Percentiles rank a stretch among this genome's conserved stretches.
Conservation (phyloP, 2,797 vertebrate species). For the Notolepis coatsorum region DNA sequence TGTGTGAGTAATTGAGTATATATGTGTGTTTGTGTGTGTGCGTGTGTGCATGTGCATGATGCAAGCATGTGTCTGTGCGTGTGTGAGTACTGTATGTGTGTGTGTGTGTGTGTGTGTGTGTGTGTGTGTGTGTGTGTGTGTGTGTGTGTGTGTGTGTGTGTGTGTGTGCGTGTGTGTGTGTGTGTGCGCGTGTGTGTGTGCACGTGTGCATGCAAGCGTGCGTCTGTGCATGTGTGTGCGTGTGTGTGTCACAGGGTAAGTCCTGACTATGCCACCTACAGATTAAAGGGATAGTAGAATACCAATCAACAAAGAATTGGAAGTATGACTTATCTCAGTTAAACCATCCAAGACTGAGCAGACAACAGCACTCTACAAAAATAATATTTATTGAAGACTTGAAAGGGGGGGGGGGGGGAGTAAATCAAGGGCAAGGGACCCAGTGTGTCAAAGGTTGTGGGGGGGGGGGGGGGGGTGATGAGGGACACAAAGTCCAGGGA, state of each 20-base stretch:
- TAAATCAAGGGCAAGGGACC: too few relatives aligned
- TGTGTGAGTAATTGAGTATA: too few relatives aligned
- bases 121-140: neutral
- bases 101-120: neutral
- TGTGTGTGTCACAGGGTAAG: too few relatives aligned
- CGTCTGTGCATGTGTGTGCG: neutral
- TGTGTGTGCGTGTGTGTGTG: slow-evolving; percentile 4
- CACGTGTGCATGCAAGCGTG: neutral
- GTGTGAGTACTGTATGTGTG: neutral
- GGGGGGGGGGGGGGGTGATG: neutral
- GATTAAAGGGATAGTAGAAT: too few relatives aligned
- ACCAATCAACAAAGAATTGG: too few relatives aligned
- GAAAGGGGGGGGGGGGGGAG: neutral
- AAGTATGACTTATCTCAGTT: too few relatives aligned
- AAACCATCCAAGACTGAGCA: too few relatives aligned
- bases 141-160: neutral
- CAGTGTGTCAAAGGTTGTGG: too few relatives aligned
- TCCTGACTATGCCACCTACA: too few relatives aligned
- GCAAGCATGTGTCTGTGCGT: neutral
- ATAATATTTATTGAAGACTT: too few relatives aligned
- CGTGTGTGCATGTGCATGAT: neutral
- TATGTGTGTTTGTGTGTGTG: neutral
- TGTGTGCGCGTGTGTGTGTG: neutral
- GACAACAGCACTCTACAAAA: too few relatives aligned
- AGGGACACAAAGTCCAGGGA: too few relatives aligned